Conservation (phyloP, 2,888 invertebrate genomes). For the Chesias legatella region DNA sequence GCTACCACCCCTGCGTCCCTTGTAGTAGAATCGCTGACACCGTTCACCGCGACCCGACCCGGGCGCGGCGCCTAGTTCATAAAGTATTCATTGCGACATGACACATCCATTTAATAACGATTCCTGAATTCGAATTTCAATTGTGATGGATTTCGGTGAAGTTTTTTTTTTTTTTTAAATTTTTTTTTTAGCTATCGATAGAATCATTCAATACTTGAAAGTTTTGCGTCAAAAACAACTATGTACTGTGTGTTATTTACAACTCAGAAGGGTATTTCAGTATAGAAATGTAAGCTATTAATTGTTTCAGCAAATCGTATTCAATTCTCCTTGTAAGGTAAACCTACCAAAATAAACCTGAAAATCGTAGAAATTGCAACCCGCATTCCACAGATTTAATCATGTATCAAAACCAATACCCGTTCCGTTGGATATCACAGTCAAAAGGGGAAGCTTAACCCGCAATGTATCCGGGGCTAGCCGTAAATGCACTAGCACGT, state of each 20-base stretch:
- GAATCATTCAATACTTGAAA: too few relatives aligned
- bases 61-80: slow-evolving; percentile 19
- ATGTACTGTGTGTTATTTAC: too few relatives aligned
- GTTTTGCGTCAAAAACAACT: too few relatives aligned
- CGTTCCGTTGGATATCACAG: slow-evolving; percentile 13
- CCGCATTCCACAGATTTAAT: slow-evolving; percentile 5
- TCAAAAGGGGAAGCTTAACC: slow-evolving; percentile 3
- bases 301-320: slow-evolving; percentile 2
- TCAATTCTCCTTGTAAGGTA: slow-evolving; percentile 8
- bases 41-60: slow-evolving; percentile 7
- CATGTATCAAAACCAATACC: slow-evolving; percentile 20
- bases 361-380: slow-evolving; percentile 9
- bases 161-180: too few relatives aligned
- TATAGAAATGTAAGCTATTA: background rate
- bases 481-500: slow-evolving; percentile 10
- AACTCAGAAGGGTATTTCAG: background rate
- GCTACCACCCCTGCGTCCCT: slow-evolving; percentile 5
- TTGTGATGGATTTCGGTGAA: background rate
- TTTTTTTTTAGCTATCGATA: too few relatives aligned
- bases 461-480: slow-evolving; percentile 23
- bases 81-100: slow-evolving; percentile 26
- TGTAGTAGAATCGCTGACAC: slow-evolving; percentile 21
- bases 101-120: slow-evolving; percentile 26
- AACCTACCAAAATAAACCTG: slow-evolving; percentile 12
- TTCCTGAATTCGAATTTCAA: slow-evolving; percentile 8